Percentiles rank a stretch among this genome's conserved stretches.
These are phyloP conservation scores for Rhinogobius similis DNA, from an alignment of 2,113 vertebrate genomes.

Conservation along the genomic window DNA sequence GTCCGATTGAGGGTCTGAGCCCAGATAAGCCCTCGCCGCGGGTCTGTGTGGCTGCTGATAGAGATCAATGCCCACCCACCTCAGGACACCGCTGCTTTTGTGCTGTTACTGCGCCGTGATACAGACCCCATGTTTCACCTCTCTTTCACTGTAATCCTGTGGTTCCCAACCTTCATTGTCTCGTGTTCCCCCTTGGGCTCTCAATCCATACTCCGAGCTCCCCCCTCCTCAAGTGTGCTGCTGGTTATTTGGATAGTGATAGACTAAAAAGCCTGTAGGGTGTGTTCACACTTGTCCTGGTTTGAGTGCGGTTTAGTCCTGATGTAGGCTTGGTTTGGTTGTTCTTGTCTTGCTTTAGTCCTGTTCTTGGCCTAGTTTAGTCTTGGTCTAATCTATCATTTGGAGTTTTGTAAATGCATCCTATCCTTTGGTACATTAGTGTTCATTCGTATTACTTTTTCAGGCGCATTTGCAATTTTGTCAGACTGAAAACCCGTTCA, in stretches of 20 bases:
- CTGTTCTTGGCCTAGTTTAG: no score
- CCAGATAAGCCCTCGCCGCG: conserved; percentile 68
- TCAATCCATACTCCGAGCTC: background rate
- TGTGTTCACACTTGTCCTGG: no score
- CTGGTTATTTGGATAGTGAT: background rate
- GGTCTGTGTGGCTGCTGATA: conserved; percentile 72
- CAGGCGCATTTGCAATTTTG: no score
- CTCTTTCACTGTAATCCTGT: conserved; percentile 19
- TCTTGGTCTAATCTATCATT: no score
- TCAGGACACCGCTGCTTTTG: conserved; percentile 60
- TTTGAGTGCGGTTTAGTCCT: no score
- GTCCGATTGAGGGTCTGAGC: conserved; percentile 60
- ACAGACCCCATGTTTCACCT: conserved; percentile 51
- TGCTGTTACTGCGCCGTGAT: conserved; percentile 49
- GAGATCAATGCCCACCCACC: conserved; percentile 70
- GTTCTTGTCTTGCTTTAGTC: no score
- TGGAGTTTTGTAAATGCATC: no score
- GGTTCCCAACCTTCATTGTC: background rate
- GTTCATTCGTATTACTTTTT: no score
- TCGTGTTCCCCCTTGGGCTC: background rate
- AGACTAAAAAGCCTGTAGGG: background rate
- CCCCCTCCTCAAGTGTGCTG: background rate
- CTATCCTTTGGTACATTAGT: no score
- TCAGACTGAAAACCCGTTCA: no score
- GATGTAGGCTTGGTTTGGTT: no score